A percentile compares a stretch with the other conserved stretches of the same genome.
Conservation (phyloP, 1,140 invertebrate genomes). For the Phocides pigmalion region DNA sequence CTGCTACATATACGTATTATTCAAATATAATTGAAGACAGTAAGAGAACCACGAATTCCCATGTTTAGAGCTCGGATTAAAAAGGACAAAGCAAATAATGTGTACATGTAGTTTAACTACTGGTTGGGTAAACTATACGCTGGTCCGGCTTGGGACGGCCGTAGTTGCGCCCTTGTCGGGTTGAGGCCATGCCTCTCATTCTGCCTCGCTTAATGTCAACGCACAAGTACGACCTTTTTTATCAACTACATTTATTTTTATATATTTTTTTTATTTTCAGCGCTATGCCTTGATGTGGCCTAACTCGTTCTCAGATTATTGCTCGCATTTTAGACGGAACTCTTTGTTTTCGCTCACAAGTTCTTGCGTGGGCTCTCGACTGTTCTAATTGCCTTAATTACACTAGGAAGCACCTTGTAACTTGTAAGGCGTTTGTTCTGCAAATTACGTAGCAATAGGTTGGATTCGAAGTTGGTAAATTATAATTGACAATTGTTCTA, state of each 20-base stretch:
- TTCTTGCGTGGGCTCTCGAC: constrained; percentile 19
- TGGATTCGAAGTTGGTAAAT: neutral
- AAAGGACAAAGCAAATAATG: constrained; percentile 20
- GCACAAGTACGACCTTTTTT: constrained; percentile 43
- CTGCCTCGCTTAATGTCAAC: constrained; percentile 29
- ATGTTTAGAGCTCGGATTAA: neutral
- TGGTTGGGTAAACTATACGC: constrained; percentile 2
- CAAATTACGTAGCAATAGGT: neutral
- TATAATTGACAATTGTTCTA: neutral
- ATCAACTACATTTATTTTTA: constrained; percentile 40
- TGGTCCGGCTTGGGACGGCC: neutral
- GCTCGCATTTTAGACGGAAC: neutral
- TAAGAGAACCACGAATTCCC: neutral
- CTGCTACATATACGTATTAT: no score
- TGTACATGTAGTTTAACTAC: constrained; percentile 9
- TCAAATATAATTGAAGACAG: no score
- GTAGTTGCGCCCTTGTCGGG: constrained; percentile 25
- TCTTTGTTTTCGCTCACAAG: constrained; percentile 5
- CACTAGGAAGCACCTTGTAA: constrained; percentile 21
- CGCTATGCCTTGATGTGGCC: constrained; percentile 37
- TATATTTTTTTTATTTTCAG: constrained; percentile 41
- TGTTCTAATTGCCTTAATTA: constrained; percentile 24
- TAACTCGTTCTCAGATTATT: constrained; percentile 36
- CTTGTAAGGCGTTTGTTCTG: constrained; percentile 11
- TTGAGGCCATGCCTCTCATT: constrained; percentile 29